phyloP scores from a whole-genome alignment of 2,797 vertebrate genomes.

The Leontocebus nigricollis region DNA sequence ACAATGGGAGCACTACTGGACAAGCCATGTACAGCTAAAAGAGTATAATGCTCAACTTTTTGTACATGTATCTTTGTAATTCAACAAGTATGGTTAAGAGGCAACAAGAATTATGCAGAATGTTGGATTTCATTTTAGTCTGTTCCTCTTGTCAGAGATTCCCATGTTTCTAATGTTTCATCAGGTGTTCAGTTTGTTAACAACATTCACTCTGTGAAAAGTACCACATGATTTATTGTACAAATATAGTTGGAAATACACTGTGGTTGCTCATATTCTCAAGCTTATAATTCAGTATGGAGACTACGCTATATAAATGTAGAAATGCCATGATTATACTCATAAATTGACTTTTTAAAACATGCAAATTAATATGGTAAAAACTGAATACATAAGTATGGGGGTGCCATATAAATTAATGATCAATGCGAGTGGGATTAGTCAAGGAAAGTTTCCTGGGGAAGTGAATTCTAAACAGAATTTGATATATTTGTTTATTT shows the following conservation, averaged over 20 bases:
- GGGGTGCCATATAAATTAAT: not conserved
- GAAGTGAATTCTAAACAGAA: constrained; percentile 57
- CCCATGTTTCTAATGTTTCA: not conserved
- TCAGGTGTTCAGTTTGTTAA: not conserved
- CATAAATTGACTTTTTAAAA: constrained; percentile 50
- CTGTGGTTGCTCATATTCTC: not conserved
- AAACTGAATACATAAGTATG: constrained; percentile 31
- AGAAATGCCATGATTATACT: constrained; percentile 49
- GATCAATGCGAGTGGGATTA: constrained; percentile 37
- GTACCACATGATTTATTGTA: not conserved
- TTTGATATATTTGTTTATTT: constrained; percentile 53
- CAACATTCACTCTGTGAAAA: constrained; percentile 15
- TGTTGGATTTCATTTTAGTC: not conserved
- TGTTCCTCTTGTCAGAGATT: not conserved
- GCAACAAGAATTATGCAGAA: not conserved
- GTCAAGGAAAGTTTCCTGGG: constrained; percentile 38
- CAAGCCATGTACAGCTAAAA: constrained; percentile 19
- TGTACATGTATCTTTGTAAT: not conserved
- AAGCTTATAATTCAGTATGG: constrained; percentile 49
- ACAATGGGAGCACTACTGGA: not conserved
- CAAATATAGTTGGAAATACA: not conserved
- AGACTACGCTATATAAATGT: not conserved
- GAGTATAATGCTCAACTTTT: not conserved
- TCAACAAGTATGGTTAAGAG: not conserved
- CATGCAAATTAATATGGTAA: constrained; percentile 50